phyloP scores from a whole-genome alignment of 2,113 vertebrate species.

The Verasper variegatus region DNA sequence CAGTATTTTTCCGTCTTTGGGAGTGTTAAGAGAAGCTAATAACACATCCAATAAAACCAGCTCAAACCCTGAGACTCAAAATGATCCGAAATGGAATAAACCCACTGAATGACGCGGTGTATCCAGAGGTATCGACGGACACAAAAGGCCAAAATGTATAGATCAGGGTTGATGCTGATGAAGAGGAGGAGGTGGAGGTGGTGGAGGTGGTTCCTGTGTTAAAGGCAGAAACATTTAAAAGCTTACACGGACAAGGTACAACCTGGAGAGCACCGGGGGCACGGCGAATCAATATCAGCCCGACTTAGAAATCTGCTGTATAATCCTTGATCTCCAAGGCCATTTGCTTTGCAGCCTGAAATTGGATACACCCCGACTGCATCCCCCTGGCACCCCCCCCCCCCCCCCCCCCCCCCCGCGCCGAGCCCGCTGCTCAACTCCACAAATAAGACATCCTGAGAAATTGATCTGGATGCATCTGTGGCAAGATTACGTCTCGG shows the following conservation, averaged over 20 bases:
- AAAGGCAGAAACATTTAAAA: conserved; percentile 68
- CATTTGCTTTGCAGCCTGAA: conserved; percentile 77
- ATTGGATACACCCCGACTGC: conserved; percentile 72
- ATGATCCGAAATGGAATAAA: background rate
- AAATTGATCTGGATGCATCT: conserved; percentile 77
- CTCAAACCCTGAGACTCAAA: background rate
- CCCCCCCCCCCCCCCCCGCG: too few species aligned
- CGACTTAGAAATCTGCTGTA: conserved; percentile 76
- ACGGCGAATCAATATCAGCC: conserved; percentile 74
- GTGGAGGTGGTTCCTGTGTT: background rate
- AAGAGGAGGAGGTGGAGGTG: background rate
- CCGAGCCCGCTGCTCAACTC: conserved; percentile 45
- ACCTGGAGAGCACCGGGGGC: conserved; percentile 65
- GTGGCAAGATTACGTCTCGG: conserved; percentile 65
- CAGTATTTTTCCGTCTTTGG: background rate
- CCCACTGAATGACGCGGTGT: background rate
- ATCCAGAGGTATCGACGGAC: conserved; percentile 20
- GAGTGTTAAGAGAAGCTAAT: background rate
- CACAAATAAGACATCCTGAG: conserved; percentile 77
- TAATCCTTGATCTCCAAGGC: conserved; percentile 80
- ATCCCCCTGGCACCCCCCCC: background rate
- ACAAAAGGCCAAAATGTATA: conserved; percentile 57
- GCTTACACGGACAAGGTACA: conserved; percentile 68
- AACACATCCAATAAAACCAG: conserved; percentile 1
- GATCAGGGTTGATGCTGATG: conserved; percentile 34